Conservation (phyloP, 2,113 vertebrate genomes). For the Lipotes vexillifer region DNA sequence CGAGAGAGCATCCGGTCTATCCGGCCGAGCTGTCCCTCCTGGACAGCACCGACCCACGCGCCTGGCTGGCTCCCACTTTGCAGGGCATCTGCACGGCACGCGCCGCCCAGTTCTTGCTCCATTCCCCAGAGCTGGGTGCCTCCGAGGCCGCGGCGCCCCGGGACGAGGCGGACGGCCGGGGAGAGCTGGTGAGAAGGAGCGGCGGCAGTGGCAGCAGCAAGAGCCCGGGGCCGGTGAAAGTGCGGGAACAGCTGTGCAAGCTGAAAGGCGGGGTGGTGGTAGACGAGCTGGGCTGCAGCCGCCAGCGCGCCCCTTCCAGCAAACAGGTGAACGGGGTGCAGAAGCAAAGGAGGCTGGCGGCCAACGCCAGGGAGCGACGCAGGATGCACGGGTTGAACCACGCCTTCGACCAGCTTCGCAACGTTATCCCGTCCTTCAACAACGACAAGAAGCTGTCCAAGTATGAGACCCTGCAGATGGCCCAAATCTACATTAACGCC, state of each 20-base stretch:
- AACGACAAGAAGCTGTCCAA: constrained; percentile 98
- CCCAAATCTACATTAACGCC: constrained; percentile 98
- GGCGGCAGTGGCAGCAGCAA: constrained; percentile 56
- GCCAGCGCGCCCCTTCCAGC: constrained; percentile 80
- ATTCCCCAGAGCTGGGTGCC: constrained; percentile 80
- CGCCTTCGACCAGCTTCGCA: constrained; percentile 96
- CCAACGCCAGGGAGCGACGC: constrained; percentile 93
- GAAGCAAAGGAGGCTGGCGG: constrained; percentile 91
- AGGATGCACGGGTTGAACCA: constrained; percentile 97
- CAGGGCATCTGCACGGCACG: constrained; percentile 86
- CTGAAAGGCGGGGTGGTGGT: constrained; percentile 54
- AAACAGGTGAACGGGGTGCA: constrained; percentile 85
- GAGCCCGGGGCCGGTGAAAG: constrained; percentile 53
- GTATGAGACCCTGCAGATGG: constrained; percentile 98
- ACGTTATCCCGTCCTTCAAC: constrained; percentile 95
- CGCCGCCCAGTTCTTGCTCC: constrained; percentile 85
- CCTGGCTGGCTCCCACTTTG: constrained; percentile 88
- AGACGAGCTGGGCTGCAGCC: constrained; percentile 76
- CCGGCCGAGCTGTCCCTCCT: constrained; percentile 81
- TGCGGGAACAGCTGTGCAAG: constrained; percentile 70
- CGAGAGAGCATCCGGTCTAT: constrained; percentile 72
- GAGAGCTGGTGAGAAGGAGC: constrained; percentile 76
- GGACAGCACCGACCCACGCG: constrained; percentile 87
- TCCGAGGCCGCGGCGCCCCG: constrained; percentile 72
- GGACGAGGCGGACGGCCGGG: constrained; percentile 66